Base-by-base conservation (phyloP, 2,797 vertebrate species). In the Gila robusta region DNA sequence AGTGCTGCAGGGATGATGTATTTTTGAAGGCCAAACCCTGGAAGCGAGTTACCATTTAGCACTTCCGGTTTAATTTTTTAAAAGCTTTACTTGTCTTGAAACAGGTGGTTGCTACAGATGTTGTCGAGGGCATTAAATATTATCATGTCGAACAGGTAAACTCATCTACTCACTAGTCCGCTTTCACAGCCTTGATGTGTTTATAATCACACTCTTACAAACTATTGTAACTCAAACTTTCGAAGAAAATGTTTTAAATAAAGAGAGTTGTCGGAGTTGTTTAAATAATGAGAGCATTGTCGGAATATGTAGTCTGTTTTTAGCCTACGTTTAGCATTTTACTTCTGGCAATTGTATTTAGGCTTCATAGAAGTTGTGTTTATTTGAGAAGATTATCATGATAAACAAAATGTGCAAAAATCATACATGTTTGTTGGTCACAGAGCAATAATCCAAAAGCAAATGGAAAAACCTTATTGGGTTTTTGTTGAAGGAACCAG, bases 11-110 rank as follows among this genome's bases (percentile, higher is more conserved):
- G 59, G 62, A 86, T 80, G 79, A 85, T 87, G 66, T 72, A 59
- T 87, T 94, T 94, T 93, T 94, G 92, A 93, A 83, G 71, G n/a
- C 71, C 37, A 73, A 73, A 73, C 39, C 23, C 6, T 0, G 5
- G 12, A 47, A 73, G 26, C n/a, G 2, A 47, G 28, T 66, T 32
- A 26, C 6, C 5, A 21, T 37, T 23, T 70, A 23, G 32, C 35
- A 39, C 17, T 39, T 70, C 35, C 8, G 9, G 16, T 49, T 17
- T 17, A 0, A 5, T 49, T 49, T 16, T 47, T 47, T 5, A 4
- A 47, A 49, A 49, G 47, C 47, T 17, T 49, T 49, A 49, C 44
- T 47, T 47, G 44, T 47, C 44, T 47, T 47, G 6, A 56, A 14
- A 62, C 47, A 62, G n/a, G 4, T 2, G 0, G n/a, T 62, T 26